Evolutionary conservation across 1,140 invertebrate species (phyloP), one percentile per base, ranked within the genome.

Genomic region (Diachasma alloeum): DNA sequence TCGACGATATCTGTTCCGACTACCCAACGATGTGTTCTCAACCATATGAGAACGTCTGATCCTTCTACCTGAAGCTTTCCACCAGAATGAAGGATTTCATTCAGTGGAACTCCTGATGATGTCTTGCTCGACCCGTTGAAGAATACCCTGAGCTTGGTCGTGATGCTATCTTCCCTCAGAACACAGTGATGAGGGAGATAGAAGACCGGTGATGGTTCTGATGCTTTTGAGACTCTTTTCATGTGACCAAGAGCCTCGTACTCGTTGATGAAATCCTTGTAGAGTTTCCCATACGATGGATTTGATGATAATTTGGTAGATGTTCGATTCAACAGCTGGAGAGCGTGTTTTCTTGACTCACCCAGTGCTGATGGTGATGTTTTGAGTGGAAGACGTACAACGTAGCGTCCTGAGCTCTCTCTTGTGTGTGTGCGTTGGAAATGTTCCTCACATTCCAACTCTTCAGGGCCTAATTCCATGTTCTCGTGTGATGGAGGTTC

Each of bases 191-290:
- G n/a, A n/a, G n/a, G n/a, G n/a, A n/a, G 53, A 24, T 81, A 81
- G 39, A 69, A 74, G 11, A n/a, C 19, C 31, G 69, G 0, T 10
- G 31, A 8, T 0, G 56, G 56, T 24, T 63, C 24, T 5, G 4
- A 26, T 9, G 17, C n/a, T 44, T 1, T 22, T 24, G 56, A 0
- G 22, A 63, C 24, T 26, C 17, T 0, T 24, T 24, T 75, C 86
- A 89, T 87, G 77, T 88, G 87, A 46, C 82, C 83, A 9, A 89
- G 46, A 0, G 53, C 6, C 63, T 84, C 67, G 68, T 88, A n/a
- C n/a, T n/a, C n/a, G n/a, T n/a, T n/a, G n/a, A n/a, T n/a, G n/a
- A n/a, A n/a, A n/a, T n/a, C n/a, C 88, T 78, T 8, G 77, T 87
- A 85, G 74, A 87, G 86, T 17, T 78, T 39, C 0, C 53, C 39